Evolutionary conservation across 2,888 invertebrate species (phyloP).

Genomic region (Athripsodes cinereus): DNA sequence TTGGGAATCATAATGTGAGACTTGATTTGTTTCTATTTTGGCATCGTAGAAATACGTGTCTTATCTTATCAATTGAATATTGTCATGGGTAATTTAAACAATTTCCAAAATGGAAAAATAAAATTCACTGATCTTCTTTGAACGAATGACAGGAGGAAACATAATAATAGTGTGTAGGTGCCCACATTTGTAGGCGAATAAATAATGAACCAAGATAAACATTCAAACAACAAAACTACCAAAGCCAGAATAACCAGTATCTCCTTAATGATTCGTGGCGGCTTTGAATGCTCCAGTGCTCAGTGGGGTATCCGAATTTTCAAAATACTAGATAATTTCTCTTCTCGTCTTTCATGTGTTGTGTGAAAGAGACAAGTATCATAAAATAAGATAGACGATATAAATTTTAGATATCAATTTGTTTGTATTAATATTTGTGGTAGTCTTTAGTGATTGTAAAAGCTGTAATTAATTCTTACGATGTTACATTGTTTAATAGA

Average conservation of each 20-base stretch:
- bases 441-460: too few species aligned
- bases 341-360: conserved; percentile 3
- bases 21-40: too few species aligned
- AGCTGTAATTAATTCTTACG: too few species aligned
- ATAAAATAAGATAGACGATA: conserved; percentile 6
- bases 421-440: too few species aligned
- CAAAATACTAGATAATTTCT: conserved; percentile 8
- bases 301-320: conserved; percentile 21
- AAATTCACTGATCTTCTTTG: not conserved
- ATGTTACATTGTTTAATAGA: too few species aligned
- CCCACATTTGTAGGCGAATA: conserved; percentile 19
- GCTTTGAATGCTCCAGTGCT: conserved; percentile 17
- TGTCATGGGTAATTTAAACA: too few species aligned
- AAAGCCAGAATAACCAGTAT: conserved; percentile 18
- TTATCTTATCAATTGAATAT: too few species aligned
- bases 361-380: not conserved
- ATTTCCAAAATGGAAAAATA: not conserved
- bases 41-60: too few species aligned
- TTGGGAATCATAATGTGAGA: too few species aligned
- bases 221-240: conserved; percentile 4
- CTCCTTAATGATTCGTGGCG: conserved; percentile 18
- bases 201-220: conserved; percentile 21
- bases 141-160: not conserved
- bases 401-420: not conserved
- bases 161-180: conserved; percentile 15